These are phyloP conservation scores for Stomatorhinus walkeri DNA, from an alignment of 2,797 vertebrate species.

Conservation along the genomic window DNA sequence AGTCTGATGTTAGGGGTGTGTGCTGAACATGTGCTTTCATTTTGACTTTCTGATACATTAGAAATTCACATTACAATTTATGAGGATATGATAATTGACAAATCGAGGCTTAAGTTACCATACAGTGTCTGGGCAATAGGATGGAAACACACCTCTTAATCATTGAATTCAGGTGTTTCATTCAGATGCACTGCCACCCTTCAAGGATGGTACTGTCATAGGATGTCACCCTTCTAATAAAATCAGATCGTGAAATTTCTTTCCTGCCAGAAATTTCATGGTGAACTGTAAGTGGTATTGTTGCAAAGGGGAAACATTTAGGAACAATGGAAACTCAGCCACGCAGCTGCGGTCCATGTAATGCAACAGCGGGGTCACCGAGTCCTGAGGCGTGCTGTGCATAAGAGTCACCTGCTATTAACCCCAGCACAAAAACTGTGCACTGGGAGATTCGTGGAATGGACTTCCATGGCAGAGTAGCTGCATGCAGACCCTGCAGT, in stretches of 20 bases:
- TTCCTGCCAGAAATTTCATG: not conserved
- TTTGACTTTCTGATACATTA: not conserved
- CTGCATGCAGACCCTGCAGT: not conserved
- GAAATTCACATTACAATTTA: not conserved
- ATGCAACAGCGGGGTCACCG: not conserved
- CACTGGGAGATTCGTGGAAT: not conserved
- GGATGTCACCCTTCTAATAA: not conserved
- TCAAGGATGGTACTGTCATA: not conserved
- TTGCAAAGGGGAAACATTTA: not conserved
- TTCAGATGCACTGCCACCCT: not conserved
- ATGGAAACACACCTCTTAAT: not conserved
- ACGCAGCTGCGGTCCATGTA: not conserved
- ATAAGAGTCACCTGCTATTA: not conserved
- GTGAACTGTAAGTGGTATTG: not conserved
- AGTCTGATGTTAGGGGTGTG: constrained; percentile 7
- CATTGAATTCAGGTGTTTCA: not conserved
- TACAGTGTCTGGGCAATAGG: not conserved
- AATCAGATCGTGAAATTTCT: not conserved
- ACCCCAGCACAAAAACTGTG: not conserved
- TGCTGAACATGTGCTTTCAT: constrained; percentile 35
- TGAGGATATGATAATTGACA: not conserved
- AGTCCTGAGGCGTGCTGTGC: not conserved
- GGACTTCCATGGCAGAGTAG: not conserved
- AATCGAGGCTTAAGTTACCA: not conserved
- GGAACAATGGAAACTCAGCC: not conserved